Base-by-base conservation (phyloP, 2,113 vertebrate species). In the Mirza zaza region DNA sequence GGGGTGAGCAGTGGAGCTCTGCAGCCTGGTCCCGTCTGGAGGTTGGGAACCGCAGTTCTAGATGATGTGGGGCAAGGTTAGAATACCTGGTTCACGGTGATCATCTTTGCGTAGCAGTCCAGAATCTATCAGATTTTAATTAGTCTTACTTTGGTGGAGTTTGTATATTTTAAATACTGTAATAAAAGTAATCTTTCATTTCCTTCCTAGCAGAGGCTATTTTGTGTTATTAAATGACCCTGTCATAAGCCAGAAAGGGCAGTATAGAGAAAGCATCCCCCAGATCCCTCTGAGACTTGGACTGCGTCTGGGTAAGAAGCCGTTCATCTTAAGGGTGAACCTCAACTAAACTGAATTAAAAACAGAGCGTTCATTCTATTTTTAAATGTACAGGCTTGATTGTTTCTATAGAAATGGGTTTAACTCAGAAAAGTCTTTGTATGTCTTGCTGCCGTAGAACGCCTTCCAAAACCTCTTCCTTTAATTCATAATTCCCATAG, bases 381-480 rank as follows among this genome's bases (percentile, higher is more conserved):
- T 96, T 76, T 15, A 8, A 25, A 29, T 39, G 20, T 36, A 29
- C 76, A 87, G 92, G 63, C 23, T 39, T 36, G 11, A 55, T 45
- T n/a, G 93, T 92, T 95, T 96, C 92, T 88, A n/a, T 73, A 71
- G 82, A 95, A 97, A 90, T 50, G 83, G 86, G 67, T 6, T 0
- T 52, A 77, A 94, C 76, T 75, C 20, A n/a, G 67, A 92, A 70
- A 42, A 9, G 81, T 70, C 98, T 96, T 77, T 96, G 91, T 96
- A 88, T 94, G 96, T 98, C 97, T 96, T 93, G 77, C 84, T 96
- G 98, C 97, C 96, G 67, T 97, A 95, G 97, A 96, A 98, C 93
- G 50, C 97, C 98, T 97, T 97, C 98, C 97, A 39, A 92, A 97
- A 94, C 96, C 96, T 97, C 96, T 92, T 98, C 91, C 91, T 98